These are phyloP conservation scores for Chloroclystis v-ata DNA, from an alignment of 2,888 invertebrate genomes.

Conservation along the genomic window DNA sequence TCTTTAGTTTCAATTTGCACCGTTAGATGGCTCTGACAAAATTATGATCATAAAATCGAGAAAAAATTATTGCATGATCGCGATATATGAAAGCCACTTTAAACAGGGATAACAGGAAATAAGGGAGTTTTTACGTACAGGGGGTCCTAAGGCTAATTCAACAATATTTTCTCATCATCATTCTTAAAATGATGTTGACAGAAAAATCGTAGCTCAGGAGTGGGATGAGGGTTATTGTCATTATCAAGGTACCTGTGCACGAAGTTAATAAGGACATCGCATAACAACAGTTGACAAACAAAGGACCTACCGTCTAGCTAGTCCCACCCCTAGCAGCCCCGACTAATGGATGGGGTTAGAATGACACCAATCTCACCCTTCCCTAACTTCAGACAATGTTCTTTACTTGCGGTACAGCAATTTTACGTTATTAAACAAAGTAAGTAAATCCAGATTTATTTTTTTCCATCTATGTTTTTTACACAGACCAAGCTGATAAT, in stretches of 20 bases:
- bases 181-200: too few relatives aligned
- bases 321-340: slow-evolving; percentile 34
- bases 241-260: too few relatives aligned
- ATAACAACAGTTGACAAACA: slow-evolving; percentile 32
- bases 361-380: slow-evolving; percentile 30
- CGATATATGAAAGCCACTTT: too few relatives aligned
- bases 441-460: too few relatives aligned
- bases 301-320: slow-evolving; percentile 27
- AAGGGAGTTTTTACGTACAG: too few relatives aligned
- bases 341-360: slow-evolving; percentile 35
- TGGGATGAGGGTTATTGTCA: too few relatives aligned
- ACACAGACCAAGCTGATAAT: too few relatives aligned
- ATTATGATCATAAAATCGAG: neutral
- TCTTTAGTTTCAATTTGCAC: slow-evolving; percentile 8
- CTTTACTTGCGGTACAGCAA: slow-evolving; percentile 11
- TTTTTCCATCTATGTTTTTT: too few relatives aligned
- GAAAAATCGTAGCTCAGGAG: too few relatives aligned
- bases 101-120: too few relatives aligned
- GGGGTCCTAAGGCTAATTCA: too few relatives aligned
- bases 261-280: slow-evolving; percentile 2
- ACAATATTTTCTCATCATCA: too few relatives aligned
- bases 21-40: slow-evolving; percentile 30
- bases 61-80: neutral
- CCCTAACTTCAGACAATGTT: slow-evolving; percentile 18
- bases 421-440: slow-evolving; percentile 9